Evolutionary conservation across 2,113 vertebrate species (phyloP), one percentile per base, ranked within the genome.

Genomic region (Nothobranchius furzeri): DNA sequence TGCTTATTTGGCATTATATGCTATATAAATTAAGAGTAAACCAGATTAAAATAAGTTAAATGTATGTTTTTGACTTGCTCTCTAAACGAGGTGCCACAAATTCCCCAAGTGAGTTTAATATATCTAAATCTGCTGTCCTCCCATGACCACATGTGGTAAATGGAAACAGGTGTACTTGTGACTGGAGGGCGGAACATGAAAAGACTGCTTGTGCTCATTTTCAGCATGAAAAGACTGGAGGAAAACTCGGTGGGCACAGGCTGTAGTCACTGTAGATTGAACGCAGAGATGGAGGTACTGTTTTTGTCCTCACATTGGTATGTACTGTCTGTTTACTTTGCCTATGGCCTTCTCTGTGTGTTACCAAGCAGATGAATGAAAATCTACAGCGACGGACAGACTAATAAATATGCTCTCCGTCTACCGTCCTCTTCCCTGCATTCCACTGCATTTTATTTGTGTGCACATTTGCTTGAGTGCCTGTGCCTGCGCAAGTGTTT

Each of bases 281-380:
- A 45, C 46, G 11, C 25, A 42, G 50, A 53, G 50, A 69, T 73
- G 58, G 61, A 46, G 45, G 62, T 56, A 10, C n/a, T 30, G n/a
- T 74, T 62, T 62, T 54, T 74, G 58, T 71, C 48, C 63, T 61
- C 54, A 58, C 66, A 65, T 46, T 9, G 20, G 56, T 15, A 36
- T 48, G 51, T 70, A 48, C 68, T 64, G 53, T 50, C 52, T 68
- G 60, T 78, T 86, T 79, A 76, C 54, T 67, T 65, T 52, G 67
- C 72, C 76, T 50, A 1, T 5, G 64, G 83, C 60, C 54, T 17
- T 63, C 59, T 78, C 61, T 54, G 70, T 54, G 25, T 72, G 57
- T 50, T 4, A 15, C 61, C 58, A n/a, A 52, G 73, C 52, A 71
- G 45, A 60, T 69, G 45, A 82, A 74, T 76, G 43, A 79, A 79